Evolutionary conservation across 2,797 vertebrate genomes (phyloP), one percentile per base, ranked within the genome.

Genomic region (Galaxias olidus): DNA sequence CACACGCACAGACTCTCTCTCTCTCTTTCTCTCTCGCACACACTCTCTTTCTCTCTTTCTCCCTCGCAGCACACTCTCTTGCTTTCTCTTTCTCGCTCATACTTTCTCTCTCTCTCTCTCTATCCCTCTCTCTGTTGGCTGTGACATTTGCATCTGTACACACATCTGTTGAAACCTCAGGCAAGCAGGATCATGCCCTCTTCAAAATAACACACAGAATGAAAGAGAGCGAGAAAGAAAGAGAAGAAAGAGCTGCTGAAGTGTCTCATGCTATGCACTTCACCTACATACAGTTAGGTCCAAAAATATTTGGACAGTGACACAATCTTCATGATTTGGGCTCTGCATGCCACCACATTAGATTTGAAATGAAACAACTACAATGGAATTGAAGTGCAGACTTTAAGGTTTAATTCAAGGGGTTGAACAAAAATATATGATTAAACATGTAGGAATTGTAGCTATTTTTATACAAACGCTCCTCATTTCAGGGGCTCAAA

Each of bases 121-220:
- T 13, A 59, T 48, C 49, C 51, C 13, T 41, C 14, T 30, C 30
- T 30, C 30, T 30, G 2, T 30, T 30, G 30, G 30, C 30, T 30
- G 30, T 30, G 30, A 68, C 42, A 18, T 20, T 43, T 63, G 61
- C 66, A 59, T 54, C 46, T 48, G 45, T 42, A 19, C 49, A 46
- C 17, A 67, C 66, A 67, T 67, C 70, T 71, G 65, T 18, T 49
- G 55, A 61, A 67, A 62, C 48, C 63, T 54, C 47, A 53, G 66
- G 51, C 67, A 69, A 57, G 60, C 15, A 40, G 17, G n/a, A 14
- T 57, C 15, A 59, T 17, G 42, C 15, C 14, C 40, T 68, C 50
- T 52, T 4, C 45, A 1, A 40, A 59, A 47, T 18, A 11, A 19
- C 13, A 58, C n/a, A 57, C 10, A 57, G 15, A 12, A n/a, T 4